Conservation (phyloP, 2,888 invertebrate species). For the Sinohyriopsis cumingii region DNA sequence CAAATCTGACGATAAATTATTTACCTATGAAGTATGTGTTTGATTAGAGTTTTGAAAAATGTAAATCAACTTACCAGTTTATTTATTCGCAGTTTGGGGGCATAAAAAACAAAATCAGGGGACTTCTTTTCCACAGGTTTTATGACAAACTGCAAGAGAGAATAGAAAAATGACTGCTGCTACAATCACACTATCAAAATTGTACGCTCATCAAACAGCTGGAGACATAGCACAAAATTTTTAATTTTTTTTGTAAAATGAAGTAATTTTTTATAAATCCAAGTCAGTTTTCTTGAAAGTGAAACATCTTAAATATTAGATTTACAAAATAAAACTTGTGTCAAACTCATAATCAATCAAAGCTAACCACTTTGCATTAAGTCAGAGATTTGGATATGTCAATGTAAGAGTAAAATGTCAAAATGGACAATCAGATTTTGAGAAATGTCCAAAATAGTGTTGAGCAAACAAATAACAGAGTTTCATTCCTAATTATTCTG, state of each 20-base stretch:
- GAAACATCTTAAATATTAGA: neutral
- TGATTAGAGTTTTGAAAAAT: neutral
- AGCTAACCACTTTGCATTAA: no score
- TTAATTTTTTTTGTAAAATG: neutral
- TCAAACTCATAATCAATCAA: no score
- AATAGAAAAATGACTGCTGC: slow-evolving; percentile 1
- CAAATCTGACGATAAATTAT: neutral
- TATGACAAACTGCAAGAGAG: slow-evolving; percentile 83
- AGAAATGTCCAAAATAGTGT: no score
- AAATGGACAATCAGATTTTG: no score
- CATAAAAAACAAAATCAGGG: slow-evolving; percentile 96
- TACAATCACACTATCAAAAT: neutral
- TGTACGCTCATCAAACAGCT: no score
- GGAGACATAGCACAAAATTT: no score
- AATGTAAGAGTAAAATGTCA: no score
- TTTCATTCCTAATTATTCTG: no score
- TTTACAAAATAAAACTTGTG: no score
- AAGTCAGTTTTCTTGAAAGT: neutral
- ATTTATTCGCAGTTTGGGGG: slow-evolving; percentile 92
- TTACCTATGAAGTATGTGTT: neutral
- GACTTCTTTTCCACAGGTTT: slow-evolving; percentile 95
- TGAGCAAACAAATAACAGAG: no score
- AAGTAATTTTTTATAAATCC: neutral
- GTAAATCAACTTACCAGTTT: slow-evolving; percentile 82
- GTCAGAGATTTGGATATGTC: no score